A percentile compares a stretch with the other conserved stretches of the same genome.
phyloP scores from a whole-genome alignment of 2,888 invertebrate genomes.

The Ischnus inquisitorius region DNA sequence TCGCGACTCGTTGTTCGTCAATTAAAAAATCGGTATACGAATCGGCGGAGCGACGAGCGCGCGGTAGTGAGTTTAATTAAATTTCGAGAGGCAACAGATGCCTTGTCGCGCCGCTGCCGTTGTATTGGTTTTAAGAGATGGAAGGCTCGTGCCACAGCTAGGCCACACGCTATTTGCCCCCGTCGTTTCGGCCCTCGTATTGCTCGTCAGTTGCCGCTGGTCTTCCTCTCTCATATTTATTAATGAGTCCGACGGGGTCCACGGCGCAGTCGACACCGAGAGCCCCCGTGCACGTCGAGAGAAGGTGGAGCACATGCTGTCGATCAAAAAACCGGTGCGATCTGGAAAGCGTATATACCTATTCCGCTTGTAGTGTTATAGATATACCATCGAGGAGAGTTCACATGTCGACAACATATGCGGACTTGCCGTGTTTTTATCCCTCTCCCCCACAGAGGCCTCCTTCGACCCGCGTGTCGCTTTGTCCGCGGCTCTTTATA shows the following conservation, averaged over 20 bases:
- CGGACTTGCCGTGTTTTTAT: constrained; percentile 48
- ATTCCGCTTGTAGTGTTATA: neutral
- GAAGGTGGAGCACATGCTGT: constrained; percentile 51
- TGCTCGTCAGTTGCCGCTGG: constrained; percentile 32
- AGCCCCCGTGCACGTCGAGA: constrained; percentile 13
- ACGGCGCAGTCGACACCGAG: constrained; percentile 15
- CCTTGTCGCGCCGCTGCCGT: neutral
- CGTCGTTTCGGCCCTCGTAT: neutral
- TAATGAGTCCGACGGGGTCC: constrained; percentile 52
- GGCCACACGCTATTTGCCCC: constrained; percentile 19
- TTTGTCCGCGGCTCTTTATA: constrained; percentile 42
- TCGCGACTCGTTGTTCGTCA: neutral
- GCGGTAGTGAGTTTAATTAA: constrained; percentile 48
- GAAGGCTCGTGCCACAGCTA: constrained; percentile 32
- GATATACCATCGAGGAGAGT: constrained; percentile 36
- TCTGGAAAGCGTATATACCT: constrained; percentile 23
- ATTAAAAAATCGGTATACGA: constrained; percentile 18
- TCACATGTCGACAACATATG: constrained; percentile 70
- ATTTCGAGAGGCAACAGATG: constrained; percentile 61
- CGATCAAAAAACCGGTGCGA: constrained; percentile 54
- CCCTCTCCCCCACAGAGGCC: constrained; percentile 14
- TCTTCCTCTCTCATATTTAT: constrained; percentile 64
- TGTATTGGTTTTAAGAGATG: constrained; percentile 1
- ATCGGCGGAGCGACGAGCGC: neutral
- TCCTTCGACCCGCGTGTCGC: constrained; percentile 37